Evolutionary conservation across 2,888 invertebrate genomes (phyloP).

Genomic region (Drosophila nigricruria): DNA sequence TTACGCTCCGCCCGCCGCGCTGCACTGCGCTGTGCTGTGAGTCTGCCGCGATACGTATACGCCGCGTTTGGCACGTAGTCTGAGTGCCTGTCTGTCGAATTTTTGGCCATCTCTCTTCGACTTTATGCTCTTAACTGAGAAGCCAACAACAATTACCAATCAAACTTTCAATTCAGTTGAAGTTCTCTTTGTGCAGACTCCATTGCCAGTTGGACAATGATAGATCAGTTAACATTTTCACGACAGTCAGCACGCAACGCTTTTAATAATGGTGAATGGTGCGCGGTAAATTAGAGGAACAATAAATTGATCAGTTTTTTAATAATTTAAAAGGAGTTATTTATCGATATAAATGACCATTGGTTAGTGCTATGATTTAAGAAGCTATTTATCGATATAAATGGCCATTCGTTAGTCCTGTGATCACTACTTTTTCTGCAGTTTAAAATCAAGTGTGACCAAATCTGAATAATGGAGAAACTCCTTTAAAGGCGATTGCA

Average conservation of each 20-base stretch:
- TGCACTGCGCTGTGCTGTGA: too few relatives aligned
- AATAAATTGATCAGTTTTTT: background rate
- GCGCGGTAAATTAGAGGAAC: background rate
- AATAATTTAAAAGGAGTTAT: background rate
- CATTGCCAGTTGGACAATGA: conserved; percentile 2
- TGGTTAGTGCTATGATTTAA: too few relatives aligned
- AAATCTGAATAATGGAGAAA: background rate
- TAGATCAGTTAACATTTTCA: conserved; percentile 57
- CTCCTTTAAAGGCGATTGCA: background rate
- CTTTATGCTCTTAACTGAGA: conserved; percentile 47
- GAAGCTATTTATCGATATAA: background rate
- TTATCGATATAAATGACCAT: background rate
- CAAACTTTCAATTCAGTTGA: conserved; percentile 18
- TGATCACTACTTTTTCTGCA: background rate
- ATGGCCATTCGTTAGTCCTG: background rate
- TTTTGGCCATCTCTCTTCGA: conserved; percentile 60
- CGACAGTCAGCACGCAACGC: conserved; percentile 29
- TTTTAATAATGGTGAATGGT: background rate
- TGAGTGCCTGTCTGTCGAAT: conserved; percentile 38
- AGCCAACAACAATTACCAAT: conserved; percentile 12
- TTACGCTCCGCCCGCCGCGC: conserved; percentile 2
- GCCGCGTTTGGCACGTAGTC: conserved; percentile 74
- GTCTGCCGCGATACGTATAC: conserved; percentile 39
- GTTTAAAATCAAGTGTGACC: background rate
- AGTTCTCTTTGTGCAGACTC: conserved; percentile 41